Base-by-base conservation (phyloP, 2,888 invertebrate species). In the Meloe dianella region DNA sequence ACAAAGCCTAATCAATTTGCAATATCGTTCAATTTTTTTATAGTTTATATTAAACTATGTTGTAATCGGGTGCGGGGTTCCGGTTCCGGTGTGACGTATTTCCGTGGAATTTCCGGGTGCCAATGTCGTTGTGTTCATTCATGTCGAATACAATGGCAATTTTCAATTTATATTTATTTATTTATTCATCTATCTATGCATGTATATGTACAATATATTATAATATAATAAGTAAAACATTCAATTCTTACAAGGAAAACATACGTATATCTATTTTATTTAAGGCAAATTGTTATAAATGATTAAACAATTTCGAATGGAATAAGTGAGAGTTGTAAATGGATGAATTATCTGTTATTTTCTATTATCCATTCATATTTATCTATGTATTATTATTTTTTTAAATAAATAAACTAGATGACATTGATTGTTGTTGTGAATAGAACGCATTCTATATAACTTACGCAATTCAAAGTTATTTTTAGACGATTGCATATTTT, bases 1-100 rank as follows among this genome's bases (percentile, higher is more conserved):
- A 20, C 47, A n/a, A n/a, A n/a, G n/a, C 4, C 35, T 41, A 24
- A 51, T 51, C 51, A 54, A 54, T 54, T 51, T 14, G 54, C 54
- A n/a, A 54, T 54, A 54, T 27, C 54, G 24, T 27, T 3, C 12
- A 27, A 27, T 24, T 24, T 20, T 24, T 12, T 22, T 51, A 51
- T 54, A 24, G 54, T 24, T 54, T 54, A 24, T 27, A 22, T 22
- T 54, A 54, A 54, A 54, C 27, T 54, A 68, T 65, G 71, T 64
- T 69, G 69, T 74, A 77, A 76, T 77, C 77, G 71, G 68, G 67
- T 66, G 71, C 66, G 70, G 69, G 71, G 74, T 77, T 77, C 77
- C 77, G 76, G 75, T 78, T 78, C 78, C 77, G 74, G 74, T 71
- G 72, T 74, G 76, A 75, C 77, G 74, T 72, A 70, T 71, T 75